Evolutionary conservation across 2,113 vertebrate species (phyloP).

Genomic region (Malurus melanocephalus): DNA sequence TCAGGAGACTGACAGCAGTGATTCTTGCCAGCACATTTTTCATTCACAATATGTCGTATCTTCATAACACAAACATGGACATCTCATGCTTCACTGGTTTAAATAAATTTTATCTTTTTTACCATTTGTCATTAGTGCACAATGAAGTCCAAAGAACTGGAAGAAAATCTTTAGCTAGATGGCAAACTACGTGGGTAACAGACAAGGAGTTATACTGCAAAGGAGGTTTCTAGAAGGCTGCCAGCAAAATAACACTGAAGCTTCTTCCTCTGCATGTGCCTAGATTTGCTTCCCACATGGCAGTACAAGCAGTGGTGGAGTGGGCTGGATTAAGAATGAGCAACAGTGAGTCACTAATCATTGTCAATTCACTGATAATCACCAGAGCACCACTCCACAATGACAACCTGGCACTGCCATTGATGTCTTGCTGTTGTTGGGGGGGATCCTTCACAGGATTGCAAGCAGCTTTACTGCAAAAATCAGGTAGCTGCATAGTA

Average conservation of each 20-base stretch:
- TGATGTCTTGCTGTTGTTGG: conserved; percentile 18
- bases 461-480: not conserved
- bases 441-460: not conserved
- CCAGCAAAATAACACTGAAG: conserved; percentile 3
- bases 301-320: conserved; percentile 40
- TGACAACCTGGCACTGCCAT: conserved; percentile 19
- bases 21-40: not conserved
- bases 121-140: not conserved
- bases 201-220: conserved; percentile 4
- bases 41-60: not conserved
- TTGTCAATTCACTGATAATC: conserved; percentile 57
- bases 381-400: conserved; percentile 6
- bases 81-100: not conserved
- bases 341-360: conserved; percentile 61
- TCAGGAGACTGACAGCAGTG: not conserved
- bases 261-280: conserved; percentile 46
- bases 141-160: not conserved
- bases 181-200: not conserved
- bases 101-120: not conserved
- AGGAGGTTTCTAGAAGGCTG: conserved; percentile 34
- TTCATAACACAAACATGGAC: not conserved
- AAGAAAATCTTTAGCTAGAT: not conserved
- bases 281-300: conserved; percentile 52
- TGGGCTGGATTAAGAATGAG: conserved; percentile 60
- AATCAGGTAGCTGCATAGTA: conserved; percentile 5